These are phyloP conservation scores for Ctenosaura bakeri DNA, from an alignment of 2,797 vertebrate genomes.

Conservation along the genomic window DNA sequence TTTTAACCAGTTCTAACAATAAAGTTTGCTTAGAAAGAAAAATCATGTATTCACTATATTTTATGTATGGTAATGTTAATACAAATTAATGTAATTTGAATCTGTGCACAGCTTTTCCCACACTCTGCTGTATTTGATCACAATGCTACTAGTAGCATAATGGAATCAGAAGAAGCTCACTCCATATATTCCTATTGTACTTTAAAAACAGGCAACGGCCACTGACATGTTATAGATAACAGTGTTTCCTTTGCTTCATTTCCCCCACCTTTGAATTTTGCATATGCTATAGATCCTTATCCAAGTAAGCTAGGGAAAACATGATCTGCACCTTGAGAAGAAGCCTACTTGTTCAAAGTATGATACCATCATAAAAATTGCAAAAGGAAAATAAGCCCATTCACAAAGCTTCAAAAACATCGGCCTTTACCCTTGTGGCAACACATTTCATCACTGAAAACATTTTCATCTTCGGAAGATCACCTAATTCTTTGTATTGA, in stretches of 20 bases:
- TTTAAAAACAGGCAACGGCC: slow-evolving; percentile 72
- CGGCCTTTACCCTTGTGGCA: slow-evolving; percentile 56
- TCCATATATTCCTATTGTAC: slow-evolving; percentile 65
- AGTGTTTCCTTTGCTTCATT: slow-evolving; percentile 64
- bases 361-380: slow-evolving; percentile 73
- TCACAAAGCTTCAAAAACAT: slow-evolving; percentile 65
- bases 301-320: slow-evolving; percentile 72
- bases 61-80: slow-evolving; percentile 47
- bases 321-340: slow-evolving; percentile 67
- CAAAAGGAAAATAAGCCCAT: slow-evolving; percentile 63
- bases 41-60: slow-evolving; percentile 44
- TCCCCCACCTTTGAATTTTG: slow-evolving; percentile 56
- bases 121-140: slow-evolving; percentile 67
- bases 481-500: slow-evolving; percentile 72
- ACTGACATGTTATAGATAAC: slow-evolving; percentile 70
- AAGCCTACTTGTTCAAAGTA: slow-evolving; percentile 67
- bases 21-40: not conserved
- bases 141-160: slow-evolving; percentile 71
- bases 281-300: slow-evolving; percentile 53
- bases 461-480: slow-evolving; percentile 68
- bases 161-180: slow-evolving; percentile 59
- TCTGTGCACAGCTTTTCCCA: slow-evolving; percentile 48
- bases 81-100: slow-evolving; percentile 50
- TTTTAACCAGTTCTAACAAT: not conserved
- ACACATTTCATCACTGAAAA: slow-evolving; percentile 66